Evolutionary conservation across 2,113 vertebrate species (phyloP), one percentile per base, ranked within the genome.

Genomic region (Bungarus multicinctus): DNA sequence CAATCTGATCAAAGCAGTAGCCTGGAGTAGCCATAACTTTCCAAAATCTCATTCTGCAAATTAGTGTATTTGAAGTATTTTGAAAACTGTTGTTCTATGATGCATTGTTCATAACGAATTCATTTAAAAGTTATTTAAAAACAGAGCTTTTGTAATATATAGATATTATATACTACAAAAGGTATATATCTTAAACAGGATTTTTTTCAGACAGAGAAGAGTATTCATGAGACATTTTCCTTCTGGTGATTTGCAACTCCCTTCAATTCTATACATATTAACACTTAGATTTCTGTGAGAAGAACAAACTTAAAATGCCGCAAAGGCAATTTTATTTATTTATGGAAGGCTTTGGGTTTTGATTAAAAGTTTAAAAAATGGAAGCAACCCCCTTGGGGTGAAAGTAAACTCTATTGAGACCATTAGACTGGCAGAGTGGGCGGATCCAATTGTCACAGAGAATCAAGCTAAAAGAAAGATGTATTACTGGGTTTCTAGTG

Each of bases 311-410:
- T 89, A 91, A 91, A 86, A 89, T 89, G 87, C 64, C 45, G 53
- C 45, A 22, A 86, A 89, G 74, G 47, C 69, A 91, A 89, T 27
- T 89, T 89, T 91, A 34, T 89, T 93, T 87, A 93, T 91, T 89
- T 89, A 64, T 90, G 88, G 74, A 86, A 91, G 58, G 27, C 92
- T 90, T 22, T 64, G 86, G 81, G 55, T 86, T 54, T 64, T 86
- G 54, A 86, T 89, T 86, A 91, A 86, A 85, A 89, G 74, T 81
- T 60, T 27, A 45, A 89, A 93, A 88, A 89, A 91, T 60, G 69
- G 54, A 89, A 93, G 86, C 54, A 86, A 93, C 85, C 9, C n/a
- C 87, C 55, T 54, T 91, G 54, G 87, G 88, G 60, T 58, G 74
- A 54, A 89, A 55, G 53, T 43, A 89, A 91, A 85, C 45, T 89